These are phyloP conservation scores for Rotaria socialis DNA, from an alignment of 2,888 invertebrate genomes.

Conservation along the genomic window DNA sequence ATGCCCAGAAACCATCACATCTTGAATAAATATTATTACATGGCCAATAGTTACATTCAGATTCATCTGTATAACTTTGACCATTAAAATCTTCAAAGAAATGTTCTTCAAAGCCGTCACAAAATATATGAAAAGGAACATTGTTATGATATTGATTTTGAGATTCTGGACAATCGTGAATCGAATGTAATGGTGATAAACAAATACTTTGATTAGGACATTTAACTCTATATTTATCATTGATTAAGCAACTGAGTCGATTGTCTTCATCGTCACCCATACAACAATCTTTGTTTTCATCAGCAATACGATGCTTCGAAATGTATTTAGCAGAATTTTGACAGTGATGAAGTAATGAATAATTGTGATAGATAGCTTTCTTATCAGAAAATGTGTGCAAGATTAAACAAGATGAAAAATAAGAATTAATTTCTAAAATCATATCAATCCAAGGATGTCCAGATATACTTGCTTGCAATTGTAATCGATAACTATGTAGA, in stretches of 20 bases:
- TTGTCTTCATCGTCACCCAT: neutral
- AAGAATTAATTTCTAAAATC: neutral
- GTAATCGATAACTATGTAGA: neutral
- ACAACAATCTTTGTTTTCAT: slow-evolving; percentile 11
- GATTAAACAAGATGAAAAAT: slow-evolving; percentile 5
- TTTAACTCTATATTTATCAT: neutral
- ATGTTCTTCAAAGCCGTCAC: neutral
- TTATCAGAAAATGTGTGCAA: neutral
- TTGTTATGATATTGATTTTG: neutral
- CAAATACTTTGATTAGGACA: neutral
- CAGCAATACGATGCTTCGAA: neutral
- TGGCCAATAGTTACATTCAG: neutral
- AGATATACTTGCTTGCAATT: neutral
- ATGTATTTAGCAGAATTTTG: neutral
- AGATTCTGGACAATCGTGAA: neutral
- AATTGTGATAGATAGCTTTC: neutral
- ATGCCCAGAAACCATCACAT: neutral
- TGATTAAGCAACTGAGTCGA: neutral
- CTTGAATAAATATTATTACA: neutral
- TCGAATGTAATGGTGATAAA: neutral
- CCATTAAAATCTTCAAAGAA: neutral
- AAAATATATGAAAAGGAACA: neutral
- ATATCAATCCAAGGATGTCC: slow-evolving; percentile 12
- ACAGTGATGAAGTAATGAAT: neutral
- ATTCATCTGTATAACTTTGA: neutral